Percentiles rank a stretch among this genome's conserved stretches.
Conservation (phyloP, 2,888 invertebrate genomes). For the Aphidius colemani region DNA sequence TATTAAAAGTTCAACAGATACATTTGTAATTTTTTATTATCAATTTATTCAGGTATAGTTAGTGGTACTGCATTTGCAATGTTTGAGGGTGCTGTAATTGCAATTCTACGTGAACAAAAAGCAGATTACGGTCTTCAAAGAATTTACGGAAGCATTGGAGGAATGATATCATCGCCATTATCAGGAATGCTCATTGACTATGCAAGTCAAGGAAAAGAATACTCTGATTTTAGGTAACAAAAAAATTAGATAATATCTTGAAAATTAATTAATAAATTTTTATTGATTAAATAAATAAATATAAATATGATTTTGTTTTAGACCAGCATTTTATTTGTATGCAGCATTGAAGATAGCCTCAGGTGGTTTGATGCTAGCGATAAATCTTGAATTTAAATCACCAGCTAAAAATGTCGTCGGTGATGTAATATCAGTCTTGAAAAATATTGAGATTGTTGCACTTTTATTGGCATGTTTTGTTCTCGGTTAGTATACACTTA, state of each 20-base stretch:
- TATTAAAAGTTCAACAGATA: too few species aligned
- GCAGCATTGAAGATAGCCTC: slow-evolving; percentile 72
- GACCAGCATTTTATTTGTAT: slow-evolving; percentile 80
- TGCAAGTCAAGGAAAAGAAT: slow-evolving; percentile 71
- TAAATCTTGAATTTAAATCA: slow-evolving; percentile 76
- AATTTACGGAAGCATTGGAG: slow-evolving; percentile 76
- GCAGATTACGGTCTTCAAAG: slow-evolving; percentile 80
- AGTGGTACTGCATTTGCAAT: slow-evolving; percentile 78
- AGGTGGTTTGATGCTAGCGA: slow-evolving; percentile 71
- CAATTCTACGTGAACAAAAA: slow-evolving; percentile 74
- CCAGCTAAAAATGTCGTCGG: slow-evolving; percentile 73
- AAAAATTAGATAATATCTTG: too few species aligned
- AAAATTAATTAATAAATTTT: neutral
- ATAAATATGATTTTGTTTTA: slow-evolving; percentile 53
- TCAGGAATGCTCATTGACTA: slow-evolving; percentile 77
- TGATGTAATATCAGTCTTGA: slow-evolving; percentile 71
- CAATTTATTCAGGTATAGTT: slow-evolving; percentile 66
- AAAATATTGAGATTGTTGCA: slow-evolving; percentile 72
- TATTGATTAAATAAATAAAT: neutral
- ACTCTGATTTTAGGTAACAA: slow-evolving; percentile 73
- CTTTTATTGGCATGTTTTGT: slow-evolving; percentile 75
- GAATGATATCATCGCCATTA: slow-evolving; percentile 79
- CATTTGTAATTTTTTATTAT: neutral
- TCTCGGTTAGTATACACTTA: slow-evolving; percentile 65
- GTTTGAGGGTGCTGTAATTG: slow-evolving; percentile 81